A percentile compares a stretch with the other conserved stretches of the same genome.
Conservation (phyloP, 2,797 vertebrate genomes). For the Pterois miles region DNA sequence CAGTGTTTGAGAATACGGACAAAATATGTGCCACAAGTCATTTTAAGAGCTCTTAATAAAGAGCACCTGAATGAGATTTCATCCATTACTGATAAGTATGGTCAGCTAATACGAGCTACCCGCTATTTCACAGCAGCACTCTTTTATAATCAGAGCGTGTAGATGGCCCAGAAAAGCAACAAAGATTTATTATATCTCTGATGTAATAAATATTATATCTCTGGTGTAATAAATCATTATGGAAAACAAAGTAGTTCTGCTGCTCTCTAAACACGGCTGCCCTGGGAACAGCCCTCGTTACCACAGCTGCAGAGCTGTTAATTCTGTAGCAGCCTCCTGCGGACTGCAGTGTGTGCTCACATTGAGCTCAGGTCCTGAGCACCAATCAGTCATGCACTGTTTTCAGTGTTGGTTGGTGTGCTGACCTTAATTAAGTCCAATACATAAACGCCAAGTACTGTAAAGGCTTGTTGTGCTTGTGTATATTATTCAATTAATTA, state of each 20-base stretch:
- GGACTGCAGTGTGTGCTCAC: not conserved
- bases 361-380: not conserved
- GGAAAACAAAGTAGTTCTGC: constrained; percentile 27
- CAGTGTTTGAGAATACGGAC: not conserved
- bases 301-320: not conserved
- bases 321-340: not conserved
- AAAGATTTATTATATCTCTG: constrained; percentile 10
- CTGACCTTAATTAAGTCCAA: not conserved
- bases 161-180: constrained; percentile 28
- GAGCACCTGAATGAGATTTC: not conserved
- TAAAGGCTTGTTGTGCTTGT: not conserved
- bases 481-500: not conserved
- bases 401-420: not conserved
- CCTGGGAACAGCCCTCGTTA: constrained; percentile 12
- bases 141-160: not conserved
- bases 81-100: not conserved
- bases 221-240: constrained; percentile 24
- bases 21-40: not conserved
- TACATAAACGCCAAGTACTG: not conserved
- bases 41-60: constrained; percentile 9
- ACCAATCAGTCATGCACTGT: not conserved
- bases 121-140: not conserved
- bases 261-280: constrained; percentile 13
- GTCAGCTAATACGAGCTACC: not conserved
- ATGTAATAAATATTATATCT: constrained; percentile 26